Evolutionary conservation across 2,797 vertebrate species (phyloP).

Genomic region (Pseudochromis fuscus): DNA sequence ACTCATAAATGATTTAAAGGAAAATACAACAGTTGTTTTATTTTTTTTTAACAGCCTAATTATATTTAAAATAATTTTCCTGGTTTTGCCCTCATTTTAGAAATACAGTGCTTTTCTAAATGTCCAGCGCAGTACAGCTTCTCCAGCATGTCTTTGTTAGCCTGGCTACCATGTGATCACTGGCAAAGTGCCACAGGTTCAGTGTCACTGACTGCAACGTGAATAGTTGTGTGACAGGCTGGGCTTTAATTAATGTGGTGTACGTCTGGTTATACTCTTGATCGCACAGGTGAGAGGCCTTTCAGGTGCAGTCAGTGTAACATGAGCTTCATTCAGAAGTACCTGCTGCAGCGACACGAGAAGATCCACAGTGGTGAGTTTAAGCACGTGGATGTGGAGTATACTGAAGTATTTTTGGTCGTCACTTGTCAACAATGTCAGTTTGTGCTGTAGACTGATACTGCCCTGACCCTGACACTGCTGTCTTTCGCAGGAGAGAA

Average conservation of each 20-base stretch:
- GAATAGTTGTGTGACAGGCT: background rate
- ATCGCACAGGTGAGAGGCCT: conserved; percentile 93
- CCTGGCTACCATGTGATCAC: no score
- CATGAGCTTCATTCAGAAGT: conserved; percentile 99
- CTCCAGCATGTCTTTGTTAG: background rate
- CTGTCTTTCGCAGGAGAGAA: conserved; percentile 89
- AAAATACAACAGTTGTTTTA: background rate
- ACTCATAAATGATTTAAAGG: conserved; percentile 26
- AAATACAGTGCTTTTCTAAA: background rate
- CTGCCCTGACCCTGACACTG: background rate
- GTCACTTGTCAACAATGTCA: background rate
- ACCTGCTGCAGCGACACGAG: conserved; percentile 96
- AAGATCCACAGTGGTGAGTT: conserved; percentile 96
- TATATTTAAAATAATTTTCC: background rate
- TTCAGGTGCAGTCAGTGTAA: conserved; percentile 99
- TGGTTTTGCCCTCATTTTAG: conserved; percentile 2
- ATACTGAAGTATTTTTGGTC: no score
- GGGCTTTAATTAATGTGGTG: conserved; percentile 69
- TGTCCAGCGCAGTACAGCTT: background rate
- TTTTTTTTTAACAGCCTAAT: background rate
- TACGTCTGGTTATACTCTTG: conserved; percentile 76
- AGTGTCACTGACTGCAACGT: background rate
- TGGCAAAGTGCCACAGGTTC: background rate
- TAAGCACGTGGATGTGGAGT: background rate
- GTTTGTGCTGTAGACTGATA: background rate